Conservation (phyloP, 2,113 vertebrate genomes). For the Chrysemys picta region DNA sequence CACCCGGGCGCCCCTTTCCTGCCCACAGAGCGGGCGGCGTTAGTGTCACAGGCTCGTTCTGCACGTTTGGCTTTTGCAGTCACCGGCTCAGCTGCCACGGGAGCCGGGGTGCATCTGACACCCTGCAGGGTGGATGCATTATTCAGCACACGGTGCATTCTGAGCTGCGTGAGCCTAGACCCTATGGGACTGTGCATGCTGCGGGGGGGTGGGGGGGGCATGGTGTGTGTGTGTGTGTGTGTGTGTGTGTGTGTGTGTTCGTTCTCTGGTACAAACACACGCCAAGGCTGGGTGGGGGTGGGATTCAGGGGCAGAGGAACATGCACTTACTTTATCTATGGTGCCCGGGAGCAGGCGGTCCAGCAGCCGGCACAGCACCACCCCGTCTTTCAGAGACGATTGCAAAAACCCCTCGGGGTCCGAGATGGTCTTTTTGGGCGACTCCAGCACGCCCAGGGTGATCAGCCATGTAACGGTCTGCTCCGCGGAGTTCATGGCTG, state of each 20-base stretch:
- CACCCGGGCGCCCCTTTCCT: too few species aligned
- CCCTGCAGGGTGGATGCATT: background rate
- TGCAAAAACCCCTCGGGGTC: slow-evolving; percentile 95
- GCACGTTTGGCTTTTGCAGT: too few species aligned
- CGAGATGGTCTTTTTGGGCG: slow-evolving; percentile 94
- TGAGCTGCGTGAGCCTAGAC: background rate
- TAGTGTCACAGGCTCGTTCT: background rate
- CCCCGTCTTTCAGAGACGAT: slow-evolving; percentile 91
- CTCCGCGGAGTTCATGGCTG: slow-evolving; percentile 94
- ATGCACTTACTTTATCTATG: slow-evolving; percentile 88
- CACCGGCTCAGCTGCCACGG: background rate
- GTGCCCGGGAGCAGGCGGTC: slow-evolving; percentile 93
- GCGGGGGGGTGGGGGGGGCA: too few species aligned
- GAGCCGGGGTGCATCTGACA: background rate
- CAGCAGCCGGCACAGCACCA: slow-evolving; percentile 92
- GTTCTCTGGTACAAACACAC: background rate
- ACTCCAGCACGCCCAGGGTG: slow-evolving; percentile 93
- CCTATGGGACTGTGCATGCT: background rate
- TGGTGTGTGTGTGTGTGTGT: too few species aligned
- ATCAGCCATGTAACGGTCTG: slow-evolving; percentile 98
- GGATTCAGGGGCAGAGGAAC: too few species aligned
- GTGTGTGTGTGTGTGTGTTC: background rate
- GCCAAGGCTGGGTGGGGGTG: background rate
- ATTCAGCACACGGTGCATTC: background rate
- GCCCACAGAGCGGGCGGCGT: background rate